Evolutionary conservation across 92 coral and sea anemone genomes (phyloP), one percentile per base, ranked within the genome.

Genomic region (Zoanthus sansibaricus): DNA sequence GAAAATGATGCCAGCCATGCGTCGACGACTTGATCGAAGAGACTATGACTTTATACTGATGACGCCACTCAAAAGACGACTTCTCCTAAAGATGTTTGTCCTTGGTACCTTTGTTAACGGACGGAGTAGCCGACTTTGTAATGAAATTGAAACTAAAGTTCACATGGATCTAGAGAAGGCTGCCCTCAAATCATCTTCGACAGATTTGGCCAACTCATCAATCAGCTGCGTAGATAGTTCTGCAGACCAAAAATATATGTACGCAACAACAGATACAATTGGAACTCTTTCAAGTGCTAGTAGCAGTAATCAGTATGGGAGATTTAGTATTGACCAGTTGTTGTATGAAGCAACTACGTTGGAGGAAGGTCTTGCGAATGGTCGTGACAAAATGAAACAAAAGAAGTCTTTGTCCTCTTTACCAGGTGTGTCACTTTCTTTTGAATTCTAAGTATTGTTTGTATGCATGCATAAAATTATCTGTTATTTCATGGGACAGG

Each of bases 91-190:
- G 87, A 95, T 97, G 99, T 97, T 90, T 89, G 98, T 94, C 30
- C 87, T 97, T 62, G 99, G 99, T 15, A 91, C 95, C 42, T 96
- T 97, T 86, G 96, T 97, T 21, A 97, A 97, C 91, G 99, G 99
- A 13, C 91, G 98, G 18, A 93, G 94, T 90, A 92, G 95, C 55
- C 94, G 93, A 89, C 95, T 91, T 13, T 91, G 95, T 37, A 93
- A 94, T 9, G 96, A 95, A 75, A 96, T 97, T 37, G 98, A 94
- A 87, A 91, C 88, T 84, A 97, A 97, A 84, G 94, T 97, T 8
- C 93, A 93, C 76, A 91, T 54, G 75, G 93, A 91, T n/a, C 91
- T 95, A 3, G 91, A 93, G 37, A 86, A 95, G 64, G 92, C 98
- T 14, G 96, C 95, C 33, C 82, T 82, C 42, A 49, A 25, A 9